Evolutionary conservation across 2,888 invertebrate species (phyloP), one percentile per base, ranked within the genome.

Genomic region (Scaptomyza polygonia): DNA sequence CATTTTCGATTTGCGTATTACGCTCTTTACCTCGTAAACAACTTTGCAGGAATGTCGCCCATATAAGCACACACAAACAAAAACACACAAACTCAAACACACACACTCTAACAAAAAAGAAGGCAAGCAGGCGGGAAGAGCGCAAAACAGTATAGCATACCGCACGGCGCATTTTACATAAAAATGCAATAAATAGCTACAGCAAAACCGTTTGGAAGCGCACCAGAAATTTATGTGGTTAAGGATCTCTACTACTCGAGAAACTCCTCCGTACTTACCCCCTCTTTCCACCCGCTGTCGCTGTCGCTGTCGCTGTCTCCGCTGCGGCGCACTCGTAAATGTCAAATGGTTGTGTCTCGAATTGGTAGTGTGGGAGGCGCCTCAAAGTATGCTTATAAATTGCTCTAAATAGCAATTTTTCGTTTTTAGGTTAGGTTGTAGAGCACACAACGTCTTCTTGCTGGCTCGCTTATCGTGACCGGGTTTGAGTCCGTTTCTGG

Each of bases 351-450:
- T 25, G 25, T 25, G 25, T 25, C 25, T 72, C 86, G 63, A 21
- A 56, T 6, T 44, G 34, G 21, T 9, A n/a, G 34, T 11, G 3
- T 21, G 34, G 51, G 45, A 58, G 66, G 70, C 81, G 81, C 70
- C 86, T 88, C 77, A 69, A 85, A 85, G 86, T 85, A 84, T 84
- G 85, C 88, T 85, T 86, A 88, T 88, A 85, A 85, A 85, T 81
- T 84, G 84, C 77, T 79, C 81, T 83, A 84, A 84, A 84, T 86
- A 83, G 86, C 86, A 83, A 70, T 83, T 75, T 80, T 68, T 57
- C 43, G 30, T 30, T 48, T 48, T 32, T 48, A 11, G 16, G 39
- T 43, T 48, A 30, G 30, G 47, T 52, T 52, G 42, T 36, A 11
- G 54, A 58, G 61, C 59, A 39, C 59, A 39, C 16, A 75, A 66